Conservation (phyloP, 2,888 invertebrate genomes). For the Drosophila mimetica region DNA sequence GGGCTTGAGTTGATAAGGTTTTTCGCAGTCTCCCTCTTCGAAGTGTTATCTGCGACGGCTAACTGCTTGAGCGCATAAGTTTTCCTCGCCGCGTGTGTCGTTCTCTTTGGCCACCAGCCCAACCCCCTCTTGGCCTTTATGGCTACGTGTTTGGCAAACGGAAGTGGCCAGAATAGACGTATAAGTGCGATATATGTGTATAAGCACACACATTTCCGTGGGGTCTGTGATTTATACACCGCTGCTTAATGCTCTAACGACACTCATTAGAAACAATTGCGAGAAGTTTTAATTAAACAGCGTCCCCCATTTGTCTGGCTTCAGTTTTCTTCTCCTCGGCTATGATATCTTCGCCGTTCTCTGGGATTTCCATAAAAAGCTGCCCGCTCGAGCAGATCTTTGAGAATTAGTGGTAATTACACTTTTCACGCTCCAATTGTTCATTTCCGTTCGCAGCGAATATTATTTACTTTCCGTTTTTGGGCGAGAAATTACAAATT, state of each 20-base stretch:
- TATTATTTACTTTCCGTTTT: conserved; percentile 41
- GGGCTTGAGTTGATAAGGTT: conserved; percentile 46
- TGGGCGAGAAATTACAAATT: conserved; percentile 26
- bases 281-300: conserved; percentile 78
- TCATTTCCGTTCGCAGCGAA: conserved; percentile 63
- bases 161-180: conserved; percentile 68
- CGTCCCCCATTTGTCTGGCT: conserved; percentile 59
- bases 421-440: conserved; percentile 77
- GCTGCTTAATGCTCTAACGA: conserved; percentile 76
- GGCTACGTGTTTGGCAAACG: conserved; percentile 80
- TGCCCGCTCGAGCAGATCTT: conserved; percentile 44
- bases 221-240: conserved; percentile 72
- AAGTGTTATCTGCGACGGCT: conserved; percentile 48
- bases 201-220: conserved; percentile 21
- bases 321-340: conserved; percentile 12
- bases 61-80: conserved; percentile 76
- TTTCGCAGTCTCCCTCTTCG: conserved; percentile 3
- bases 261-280: conserved; percentile 78
- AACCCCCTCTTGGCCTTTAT: conserved; percentile 55
- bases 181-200: conserved; percentile 23
- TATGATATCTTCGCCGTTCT: conserved; percentile 16
- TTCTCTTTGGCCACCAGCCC: not conserved
- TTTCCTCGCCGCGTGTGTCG: conserved; percentile 54
- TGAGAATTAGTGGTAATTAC: conserved; percentile 63
- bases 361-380: conserved; percentile 51